Conservation (phyloP, 1,140 invertebrate species). For the Phenacoccus solenopsis region DNA sequence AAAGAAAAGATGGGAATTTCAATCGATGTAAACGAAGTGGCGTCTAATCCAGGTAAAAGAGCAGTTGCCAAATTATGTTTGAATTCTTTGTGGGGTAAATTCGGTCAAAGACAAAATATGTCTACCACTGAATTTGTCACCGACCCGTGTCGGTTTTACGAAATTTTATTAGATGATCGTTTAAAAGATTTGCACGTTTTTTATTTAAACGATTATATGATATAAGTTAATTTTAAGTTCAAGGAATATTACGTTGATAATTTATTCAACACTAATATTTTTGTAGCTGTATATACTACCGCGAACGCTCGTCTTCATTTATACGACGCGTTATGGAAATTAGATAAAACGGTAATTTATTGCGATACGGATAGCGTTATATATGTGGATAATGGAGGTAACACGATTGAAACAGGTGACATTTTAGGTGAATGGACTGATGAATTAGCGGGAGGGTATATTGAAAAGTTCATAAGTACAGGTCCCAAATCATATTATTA, state of each 20-base stretch:
- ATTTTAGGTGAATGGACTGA: too few relatives aligned
- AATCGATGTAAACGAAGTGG: slow-evolving; percentile 30
- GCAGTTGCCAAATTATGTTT: slow-evolving; percentile 30
- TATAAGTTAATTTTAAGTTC: slow-evolving; percentile 26
- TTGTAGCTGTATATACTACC: slow-evolving; percentile 33
- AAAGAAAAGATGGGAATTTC: slow-evolving; percentile 26
- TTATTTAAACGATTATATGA: slow-evolving; percentile 26
- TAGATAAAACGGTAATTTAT: too few relatives aligned
- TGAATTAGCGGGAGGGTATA: too few relatives aligned
- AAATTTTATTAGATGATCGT: slow-evolving; percentile 27
- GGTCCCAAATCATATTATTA: too few relatives aligned
- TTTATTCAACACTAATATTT: slow-evolving; percentile 28
- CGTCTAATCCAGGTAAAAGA: slow-evolving; percentile 30
- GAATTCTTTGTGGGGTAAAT: slow-evolving; percentile 33
- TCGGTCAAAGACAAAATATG: slow-evolving; percentile 28
- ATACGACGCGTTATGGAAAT: too few relatives aligned
- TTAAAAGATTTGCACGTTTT: slow-evolving; percentile 22
- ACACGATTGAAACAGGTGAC: too few relatives aligned
- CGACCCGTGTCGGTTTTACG: slow-evolving; percentile 24
- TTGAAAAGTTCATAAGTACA: too few relatives aligned
- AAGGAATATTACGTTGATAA: slow-evolving; percentile 22
- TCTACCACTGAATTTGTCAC: slow-evolving; percentile 28
- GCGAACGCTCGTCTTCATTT: slow-evolving; percentile 31
- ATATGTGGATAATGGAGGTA: too few relatives aligned
- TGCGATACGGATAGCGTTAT: too few relatives aligned